Percentiles rank a stretch among this genome's conserved stretches.
These are phyloP conservation scores for Diadromus collaris DNA, from an alignment of 2,888 invertebrate species.

Conservation along the genomic window DNA sequence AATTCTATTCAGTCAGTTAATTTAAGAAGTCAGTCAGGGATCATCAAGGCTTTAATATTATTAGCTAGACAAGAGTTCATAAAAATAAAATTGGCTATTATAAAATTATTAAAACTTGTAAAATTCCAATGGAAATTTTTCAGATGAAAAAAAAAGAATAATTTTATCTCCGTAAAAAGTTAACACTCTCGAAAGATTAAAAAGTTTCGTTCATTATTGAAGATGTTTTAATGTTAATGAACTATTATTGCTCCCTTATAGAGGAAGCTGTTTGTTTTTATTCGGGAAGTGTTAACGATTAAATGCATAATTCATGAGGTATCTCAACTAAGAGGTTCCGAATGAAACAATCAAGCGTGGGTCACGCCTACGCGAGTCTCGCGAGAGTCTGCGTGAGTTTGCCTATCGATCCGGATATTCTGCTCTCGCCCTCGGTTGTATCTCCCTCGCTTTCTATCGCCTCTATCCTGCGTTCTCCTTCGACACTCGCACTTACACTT, in stretches of 20 bases:
- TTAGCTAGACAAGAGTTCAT: neutral
- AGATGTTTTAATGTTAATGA: no score
- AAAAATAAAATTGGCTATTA: neutral
- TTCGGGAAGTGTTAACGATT: neutral
- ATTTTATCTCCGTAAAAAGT: neutral
- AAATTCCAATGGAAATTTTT: neutral
- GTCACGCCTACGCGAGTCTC: constrained; percentile 40
- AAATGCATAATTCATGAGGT: neutral
- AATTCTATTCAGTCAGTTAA: neutral
- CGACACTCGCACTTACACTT: neutral
- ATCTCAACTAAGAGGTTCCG: neutral
- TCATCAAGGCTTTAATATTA: neutral
- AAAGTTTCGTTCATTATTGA: neutral
- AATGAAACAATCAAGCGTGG: constrained; percentile 9
- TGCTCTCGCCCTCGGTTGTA: constrained; percentile 17
- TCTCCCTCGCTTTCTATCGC: constrained; percentile 6
- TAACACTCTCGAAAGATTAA: neutral
- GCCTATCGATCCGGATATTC: constrained; percentile 49
- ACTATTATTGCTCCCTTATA: no score
- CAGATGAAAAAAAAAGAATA: neutral
- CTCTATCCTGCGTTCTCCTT: constrained; percentile 21
- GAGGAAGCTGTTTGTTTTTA: no score
- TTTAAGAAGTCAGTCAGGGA: neutral
- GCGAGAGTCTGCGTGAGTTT: constrained; percentile 56
- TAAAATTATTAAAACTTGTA: neutral